phyloP scores from a whole-genome alignment of 2,797 vertebrate species.

The Rhinella marina region DNA sequence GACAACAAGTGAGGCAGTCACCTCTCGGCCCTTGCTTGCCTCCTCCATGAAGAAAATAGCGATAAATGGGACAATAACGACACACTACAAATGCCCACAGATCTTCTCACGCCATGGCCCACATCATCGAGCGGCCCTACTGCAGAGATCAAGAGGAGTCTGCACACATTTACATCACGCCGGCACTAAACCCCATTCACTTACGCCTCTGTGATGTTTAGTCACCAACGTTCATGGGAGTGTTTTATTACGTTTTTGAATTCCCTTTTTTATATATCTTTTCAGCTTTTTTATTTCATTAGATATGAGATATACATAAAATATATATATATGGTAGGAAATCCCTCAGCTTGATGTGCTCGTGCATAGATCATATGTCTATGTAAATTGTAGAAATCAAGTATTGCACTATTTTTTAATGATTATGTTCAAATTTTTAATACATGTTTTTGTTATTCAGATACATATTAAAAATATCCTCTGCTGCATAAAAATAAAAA shows the following conservation, averaged over 20 bases:
- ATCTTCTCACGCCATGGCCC: constrained; percentile 38
- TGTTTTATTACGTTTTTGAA: neutral
- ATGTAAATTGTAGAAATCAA: neutral
- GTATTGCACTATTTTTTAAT: neutral
- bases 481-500: neutral
- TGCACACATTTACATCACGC: constrained; percentile 2
- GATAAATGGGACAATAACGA: constrained; percentile 47
- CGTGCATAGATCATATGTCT: neutral
- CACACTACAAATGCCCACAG: constrained; percentile 40
- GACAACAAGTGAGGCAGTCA: constrained; percentile 71
- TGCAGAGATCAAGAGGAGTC: constrained; percentile 17
- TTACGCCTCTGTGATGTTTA: neutral
- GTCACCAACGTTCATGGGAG: neutral
- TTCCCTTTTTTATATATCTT: neutral
- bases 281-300: neutral
- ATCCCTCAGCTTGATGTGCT: too few species aligned
- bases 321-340: too few species aligned
- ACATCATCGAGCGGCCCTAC: constrained; percentile 26
- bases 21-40: constrained; percentile 65
- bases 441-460: neutral
- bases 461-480: neutral
- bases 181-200: neutral
- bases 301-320: neutral
- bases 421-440: neutral
- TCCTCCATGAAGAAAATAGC: constrained; percentile 48